Percentiles rank a stretch among this genome's conserved stretches.
Conservation (phyloP, 2,797 vertebrate genomes). For the Crenichthys baileyi region DNA sequence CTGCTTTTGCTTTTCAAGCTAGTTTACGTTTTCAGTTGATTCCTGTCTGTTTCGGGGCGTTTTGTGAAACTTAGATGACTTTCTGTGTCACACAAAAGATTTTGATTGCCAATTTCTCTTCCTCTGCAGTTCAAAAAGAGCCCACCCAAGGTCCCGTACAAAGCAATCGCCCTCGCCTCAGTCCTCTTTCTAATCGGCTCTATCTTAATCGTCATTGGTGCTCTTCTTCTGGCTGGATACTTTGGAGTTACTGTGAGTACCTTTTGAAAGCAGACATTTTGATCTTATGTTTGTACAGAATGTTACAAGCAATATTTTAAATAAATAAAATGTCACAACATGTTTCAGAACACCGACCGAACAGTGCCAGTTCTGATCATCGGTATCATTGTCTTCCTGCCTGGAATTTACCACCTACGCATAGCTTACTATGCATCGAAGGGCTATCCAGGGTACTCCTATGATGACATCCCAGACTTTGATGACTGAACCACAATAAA, state of each 20-base stretch:
- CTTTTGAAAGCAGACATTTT: background rate
- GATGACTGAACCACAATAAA: conserved; percentile 85
- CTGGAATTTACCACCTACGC: conserved; percentile 95
- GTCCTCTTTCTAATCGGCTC: conserved; percentile 94
- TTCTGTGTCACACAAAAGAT: conserved; percentile 23
- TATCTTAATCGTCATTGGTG: conserved; percentile 90
- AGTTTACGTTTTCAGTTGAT: background rate
- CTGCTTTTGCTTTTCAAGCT: background rate
- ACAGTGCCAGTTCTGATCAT: conserved; percentile 94
- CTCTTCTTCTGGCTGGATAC: conserved; percentile 93
- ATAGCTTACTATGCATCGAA: conserved; percentile 95
- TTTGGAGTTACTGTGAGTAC: conserved; percentile 90
- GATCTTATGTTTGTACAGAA: background rate
- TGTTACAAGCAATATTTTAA: background rate
- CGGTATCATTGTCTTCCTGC: conserved; percentile 94
- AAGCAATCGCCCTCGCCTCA: conserved; percentile 91
- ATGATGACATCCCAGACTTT: conserved; percentile 97
- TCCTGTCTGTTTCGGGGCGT: background rate
- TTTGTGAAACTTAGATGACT: background rate
- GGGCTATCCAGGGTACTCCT: conserved; percentile 95
- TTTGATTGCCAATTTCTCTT: conserved; percentile 27
- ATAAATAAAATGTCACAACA: conserved; percentile 11
- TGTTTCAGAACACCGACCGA: conserved; percentile 87
- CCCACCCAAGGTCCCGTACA: conserved; percentile 96
- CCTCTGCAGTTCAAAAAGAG: conserved; percentile 91